Conservation (phyloP, 1,140 invertebrate species). For the Drosophila nebulosa region DNA sequence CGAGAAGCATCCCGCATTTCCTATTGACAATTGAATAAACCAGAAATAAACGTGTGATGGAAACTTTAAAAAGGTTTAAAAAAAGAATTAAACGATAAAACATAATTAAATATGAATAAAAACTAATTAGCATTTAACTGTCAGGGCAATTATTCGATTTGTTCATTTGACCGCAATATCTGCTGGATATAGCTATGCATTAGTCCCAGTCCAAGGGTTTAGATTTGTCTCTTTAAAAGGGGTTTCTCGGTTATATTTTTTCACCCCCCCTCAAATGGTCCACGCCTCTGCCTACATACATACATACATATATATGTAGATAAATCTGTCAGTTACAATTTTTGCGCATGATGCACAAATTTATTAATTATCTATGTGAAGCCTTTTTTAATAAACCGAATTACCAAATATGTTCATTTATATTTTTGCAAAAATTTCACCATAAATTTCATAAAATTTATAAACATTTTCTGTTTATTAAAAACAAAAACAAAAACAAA, state of each 20-base stretch:
- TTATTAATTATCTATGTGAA: conserved; percentile 75
- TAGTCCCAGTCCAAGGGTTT: neutral
- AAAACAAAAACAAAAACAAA: conserved; percentile 16
- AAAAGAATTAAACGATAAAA: conserved; percentile 14
- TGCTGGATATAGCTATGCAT: conserved; percentile 9
- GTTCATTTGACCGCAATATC: conserved; percentile 13
- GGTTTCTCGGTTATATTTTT: neutral
- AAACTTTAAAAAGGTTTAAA: neutral
- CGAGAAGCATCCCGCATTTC: neutral
- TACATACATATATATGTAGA: conserved; percentile 1
- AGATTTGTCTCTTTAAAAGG: neutral
- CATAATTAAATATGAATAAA: conserved; percentile 72
- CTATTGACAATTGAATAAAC: conserved; percentile 52
- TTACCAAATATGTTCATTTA: conserved; percentile 41
- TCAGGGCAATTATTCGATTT: conserved; percentile 63
- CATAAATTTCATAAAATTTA: conserved; percentile 46
- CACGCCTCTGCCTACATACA: conserved; percentile 18
- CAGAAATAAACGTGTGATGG: conserved; percentile 7
- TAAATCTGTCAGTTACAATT: conserved; percentile 34
- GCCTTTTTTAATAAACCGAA: conserved; percentile 66
- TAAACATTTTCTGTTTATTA: conserved; percentile 59
- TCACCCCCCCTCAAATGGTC: conserved; percentile 3
- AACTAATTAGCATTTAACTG: conserved; percentile 67
- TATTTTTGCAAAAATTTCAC: conserved; percentile 24
- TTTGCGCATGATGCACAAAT: conserved; percentile 57